Evolutionary conservation across 2,113 vertebrate species (phyloP), one percentile per base, ranked within the genome.

Genomic region (Anthoscopus minutus): DNA sequence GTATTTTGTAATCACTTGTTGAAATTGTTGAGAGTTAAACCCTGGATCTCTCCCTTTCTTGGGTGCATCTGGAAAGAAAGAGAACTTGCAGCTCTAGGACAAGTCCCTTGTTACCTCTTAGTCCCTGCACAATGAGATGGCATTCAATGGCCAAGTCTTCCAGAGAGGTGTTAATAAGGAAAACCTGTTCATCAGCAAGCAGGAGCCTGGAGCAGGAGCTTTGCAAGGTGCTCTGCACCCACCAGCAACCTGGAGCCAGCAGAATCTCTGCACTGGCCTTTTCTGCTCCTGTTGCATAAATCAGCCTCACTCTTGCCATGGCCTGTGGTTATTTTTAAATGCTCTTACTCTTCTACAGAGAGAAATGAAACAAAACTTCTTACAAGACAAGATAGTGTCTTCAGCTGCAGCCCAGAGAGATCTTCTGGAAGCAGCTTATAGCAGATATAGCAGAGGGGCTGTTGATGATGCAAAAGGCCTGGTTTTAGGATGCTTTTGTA

Each of bases 241-340:
- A 31, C 53, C 40, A 13, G 23, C 1, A 9, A 1, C 25, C 31
- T 28, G 1, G 13, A 37, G 31, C 77, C 47, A 31, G 57, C 77
- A 28, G 74, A 82, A 45, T 35, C 51, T 18, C 28, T 81, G 60
- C n/a, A 44, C 18, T 58, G 11, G 45, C 13, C 93, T 64, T 50
- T 45, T 81, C 77, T 54, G 27, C 66, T 94, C 53, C 35, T n/a
- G 20, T 9, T 15, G 21, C 60, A 5, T 53, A 25, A 56, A 74
- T n/a, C 86, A 37, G n/a, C 88, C 93, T 48, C 23, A 25, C 38
- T 77, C 45, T 33, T 94, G 78, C 31, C 42, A 13, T 2, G 6
- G 25, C 60, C 81, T 42, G 38, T 24, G 35, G 28, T 62, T 89
- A 20, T 88, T 96, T 92, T 92, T 73, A 81, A 50, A 57, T 13